Base-by-base conservation (phyloP, 2,797 vertebrate species). In the Diceros bicornis region DNA sequence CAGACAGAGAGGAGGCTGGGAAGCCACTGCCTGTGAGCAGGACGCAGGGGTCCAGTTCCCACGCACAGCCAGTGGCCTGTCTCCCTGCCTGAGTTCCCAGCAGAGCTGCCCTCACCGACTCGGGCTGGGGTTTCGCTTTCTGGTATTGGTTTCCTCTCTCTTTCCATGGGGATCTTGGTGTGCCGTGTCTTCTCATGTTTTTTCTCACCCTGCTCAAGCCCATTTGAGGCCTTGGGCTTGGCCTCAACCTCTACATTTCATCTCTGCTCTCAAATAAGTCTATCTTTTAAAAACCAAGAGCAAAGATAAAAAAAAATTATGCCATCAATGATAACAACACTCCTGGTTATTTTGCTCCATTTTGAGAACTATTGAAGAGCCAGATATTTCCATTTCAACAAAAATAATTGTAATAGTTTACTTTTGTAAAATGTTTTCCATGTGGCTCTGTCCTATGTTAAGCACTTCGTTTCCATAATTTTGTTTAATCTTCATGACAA, bases 61-160 rank as follows among this genome's bases (percentile, higher is more conserved):
- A 96, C 4, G 4, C n/a, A 37, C 10, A 77, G 69, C 41, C 2
- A 72, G 69, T 4, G 41, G 44, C 61, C 79, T 16, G 37, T 87
- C 66, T 94, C 20, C 14, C 62, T 69, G 64, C 27, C 34, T 72
- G 52, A 17, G 37, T 89, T 96, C 89, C 86, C 37, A 27, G 64
- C 37, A 69, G 44, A 83, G 61, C 21, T 64, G 55, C 64, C 62
- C 20, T 90, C 78, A n/a, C 50, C n/a, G 55, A 87, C 61, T 37
- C 1, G 18, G 77, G 14, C 82, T 93, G 87, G 57, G 83, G 93
- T 95, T 97, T 97, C 52, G 0, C 62, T 82, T 68, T 83, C 50
- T 88, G 89, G 79, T 90, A 74, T 93, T 96, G 91, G 66, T 81
- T 96, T 97, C 95, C 74, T 98, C 97, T 97, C 93, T 97, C 68